These are phyloP conservation scores for Hydrolagus colliei DNA, from an alignment of 2,797 vertebrate genomes.

Conservation along the genomic window DNA sequence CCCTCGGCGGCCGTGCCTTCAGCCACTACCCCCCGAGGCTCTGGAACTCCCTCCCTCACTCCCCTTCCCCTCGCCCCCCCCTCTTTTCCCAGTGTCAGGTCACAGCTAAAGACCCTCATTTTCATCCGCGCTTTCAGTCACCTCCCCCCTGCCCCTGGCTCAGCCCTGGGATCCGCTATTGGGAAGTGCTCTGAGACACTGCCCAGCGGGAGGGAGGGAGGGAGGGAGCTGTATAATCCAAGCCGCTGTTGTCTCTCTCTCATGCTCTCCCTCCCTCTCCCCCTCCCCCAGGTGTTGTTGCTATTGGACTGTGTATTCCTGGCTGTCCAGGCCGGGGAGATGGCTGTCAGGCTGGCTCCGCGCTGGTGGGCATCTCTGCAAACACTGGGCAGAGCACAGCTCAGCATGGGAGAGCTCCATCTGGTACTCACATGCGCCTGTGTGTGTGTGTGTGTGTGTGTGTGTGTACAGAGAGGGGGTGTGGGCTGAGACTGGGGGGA, in stretches of 20 bases:
- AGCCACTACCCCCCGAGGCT: too few species aligned
- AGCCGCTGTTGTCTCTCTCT: not conserved
- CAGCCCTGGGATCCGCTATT: not conserved
- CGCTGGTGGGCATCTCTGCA: slow-evolving; percentile 89
- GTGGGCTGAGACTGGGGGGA: too few species aligned
- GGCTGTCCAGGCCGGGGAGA: slow-evolving; percentile 85
- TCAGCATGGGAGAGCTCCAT: slow-evolving; percentile 84
- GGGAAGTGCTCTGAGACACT: too few species aligned
- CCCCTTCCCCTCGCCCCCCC: too few species aligned
- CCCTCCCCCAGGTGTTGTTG: slow-evolving; percentile 72
- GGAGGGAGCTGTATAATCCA: too few species aligned
- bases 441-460: not conserved
- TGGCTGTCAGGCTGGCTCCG: slow-evolving; percentile 75
- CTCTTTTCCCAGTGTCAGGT: too few species aligned
- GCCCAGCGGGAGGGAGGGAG: too few species aligned
- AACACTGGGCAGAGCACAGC: slow-evolving; percentile 85
- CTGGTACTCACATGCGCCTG: slow-evolving; percentile 56
- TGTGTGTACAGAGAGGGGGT: too few species aligned
- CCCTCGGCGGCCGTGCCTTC: too few species aligned
- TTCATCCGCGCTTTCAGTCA: too few species aligned
- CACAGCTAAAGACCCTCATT: too few species aligned
- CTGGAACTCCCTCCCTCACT: too few species aligned
- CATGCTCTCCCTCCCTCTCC: not conserved
- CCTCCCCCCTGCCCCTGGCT: not conserved
- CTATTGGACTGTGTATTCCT: slow-evolving; percentile 84